Conservation (phyloP, 2,888 invertebrate genomes). For the Plemyria rubiginata region DNA sequence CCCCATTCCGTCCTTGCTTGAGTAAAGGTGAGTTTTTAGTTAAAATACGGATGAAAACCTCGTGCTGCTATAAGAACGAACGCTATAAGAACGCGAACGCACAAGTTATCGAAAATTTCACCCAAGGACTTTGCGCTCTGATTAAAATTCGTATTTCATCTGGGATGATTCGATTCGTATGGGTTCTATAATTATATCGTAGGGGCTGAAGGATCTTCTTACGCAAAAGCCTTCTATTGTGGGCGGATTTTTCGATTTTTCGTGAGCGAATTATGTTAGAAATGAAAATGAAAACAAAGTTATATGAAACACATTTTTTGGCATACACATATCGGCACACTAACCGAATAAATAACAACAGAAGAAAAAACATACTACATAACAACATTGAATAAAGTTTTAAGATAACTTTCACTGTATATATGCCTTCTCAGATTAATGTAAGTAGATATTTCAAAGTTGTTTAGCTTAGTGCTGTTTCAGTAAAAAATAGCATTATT, state of each 20-base stretch:
- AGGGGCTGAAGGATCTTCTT: slow-evolving; percentile 25
- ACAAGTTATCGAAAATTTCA: slow-evolving; percentile 51
- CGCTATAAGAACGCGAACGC: slow-evolving; percentile 48
- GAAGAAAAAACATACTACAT: too few relatives aligned
- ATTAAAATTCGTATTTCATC: slow-evolving; percentile 70
- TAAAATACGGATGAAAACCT: not conserved
- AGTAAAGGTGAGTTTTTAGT: not conserved
- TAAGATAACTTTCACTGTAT: too few relatives aligned
- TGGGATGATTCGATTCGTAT: slow-evolving; percentile 46
- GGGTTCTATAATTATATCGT: slow-evolving; percentile 31
- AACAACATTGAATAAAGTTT: too few relatives aligned
- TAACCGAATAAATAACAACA: too few relatives aligned
- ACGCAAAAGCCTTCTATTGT: slow-evolving; percentile 18
- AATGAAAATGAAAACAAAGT: too few relatives aligned
- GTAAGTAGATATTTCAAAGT: too few relatives aligned
- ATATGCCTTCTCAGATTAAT: too few relatives aligned
- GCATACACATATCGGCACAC: too few relatives aligned
- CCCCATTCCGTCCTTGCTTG: not conserved
- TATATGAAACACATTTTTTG: too few relatives aligned
- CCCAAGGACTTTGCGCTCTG: slow-evolving; percentile 57
- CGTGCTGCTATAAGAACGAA: not conserved
- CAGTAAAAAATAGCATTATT: too few relatives aligned
- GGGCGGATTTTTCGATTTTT: slow-evolving; percentile 6
- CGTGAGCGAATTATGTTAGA: not conserved
- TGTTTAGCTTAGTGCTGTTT: too few relatives aligned